Evolutionary conservation across 2,113 vertebrate species (phyloP).

Genomic region (Malaclemys terrapin): DNA sequence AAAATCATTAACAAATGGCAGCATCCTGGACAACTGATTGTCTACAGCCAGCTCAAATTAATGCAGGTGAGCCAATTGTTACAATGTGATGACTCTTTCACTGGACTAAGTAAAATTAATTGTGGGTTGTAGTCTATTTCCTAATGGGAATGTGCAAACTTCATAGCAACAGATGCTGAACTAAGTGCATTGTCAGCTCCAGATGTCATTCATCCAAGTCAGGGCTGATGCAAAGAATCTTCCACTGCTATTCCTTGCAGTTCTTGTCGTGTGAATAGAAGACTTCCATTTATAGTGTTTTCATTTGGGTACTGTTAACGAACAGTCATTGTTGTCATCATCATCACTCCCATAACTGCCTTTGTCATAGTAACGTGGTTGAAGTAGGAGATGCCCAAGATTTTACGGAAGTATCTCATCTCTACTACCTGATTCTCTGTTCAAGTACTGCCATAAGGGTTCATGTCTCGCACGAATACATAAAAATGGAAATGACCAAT

Average conservation of each 20-base stretch:
- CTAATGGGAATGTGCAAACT: constrained; percentile 2
- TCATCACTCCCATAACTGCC: no score
- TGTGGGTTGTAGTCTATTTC: constrained; percentile 8
- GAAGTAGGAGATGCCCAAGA: no score
- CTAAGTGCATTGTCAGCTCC: constrained; percentile 9
- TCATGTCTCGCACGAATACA: no score
- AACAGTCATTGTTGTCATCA: not conserved
- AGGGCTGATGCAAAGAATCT: constrained; percentile 22
- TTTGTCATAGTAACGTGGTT: no score
- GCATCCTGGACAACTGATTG: not conserved
- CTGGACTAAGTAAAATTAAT: constrained; percentile 37
- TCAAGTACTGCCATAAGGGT: no score
- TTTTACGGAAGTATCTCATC: no score
- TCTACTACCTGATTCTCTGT: no score
- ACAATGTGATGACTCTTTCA: constrained; percentile 10
- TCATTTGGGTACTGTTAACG: constrained; percentile 31
- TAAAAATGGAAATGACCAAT: no score
- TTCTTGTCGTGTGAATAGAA: constrained; percentile 45
- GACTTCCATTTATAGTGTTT: constrained; percentile 36
- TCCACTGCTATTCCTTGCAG: not conserved
- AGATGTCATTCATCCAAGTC: not conserved
- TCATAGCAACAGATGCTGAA: constrained; percentile 27
- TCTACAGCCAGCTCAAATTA: not conserved
- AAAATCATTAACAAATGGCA: not conserved
- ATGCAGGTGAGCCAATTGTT: not conserved